A percentile compares a stretch with the other conserved stretches of the same genome.
phyloP scores from a whole-genome alignment of 2,888 invertebrate genomes.

The Cloeon dipterum region DNA sequence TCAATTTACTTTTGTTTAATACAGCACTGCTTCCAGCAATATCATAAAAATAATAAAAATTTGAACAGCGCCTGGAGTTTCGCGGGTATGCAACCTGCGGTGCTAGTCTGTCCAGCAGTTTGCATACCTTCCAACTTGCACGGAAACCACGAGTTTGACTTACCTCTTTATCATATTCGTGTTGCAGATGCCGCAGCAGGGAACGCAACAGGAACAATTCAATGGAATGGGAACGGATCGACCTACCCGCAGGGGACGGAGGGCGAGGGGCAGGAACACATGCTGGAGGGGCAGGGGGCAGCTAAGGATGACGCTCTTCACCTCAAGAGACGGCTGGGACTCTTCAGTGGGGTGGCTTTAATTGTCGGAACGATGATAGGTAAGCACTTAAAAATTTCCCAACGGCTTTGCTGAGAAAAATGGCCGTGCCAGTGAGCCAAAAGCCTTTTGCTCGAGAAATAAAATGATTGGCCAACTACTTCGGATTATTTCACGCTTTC shows the following conservation, averaged over 20 bases:
- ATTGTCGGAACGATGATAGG: conserved; percentile 98
- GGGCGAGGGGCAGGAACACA: conserved; percentile 21
- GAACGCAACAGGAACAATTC: conserved; percentile 1
- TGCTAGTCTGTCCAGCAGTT: no score
- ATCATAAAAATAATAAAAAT: no score
- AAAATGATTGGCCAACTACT: no score
- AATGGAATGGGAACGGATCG: conserved; percentile 6
- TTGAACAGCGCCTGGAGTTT: no score
- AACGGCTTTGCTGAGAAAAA: neutral
- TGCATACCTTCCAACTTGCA: no score
- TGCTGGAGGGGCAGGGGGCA: conserved; percentile 80
- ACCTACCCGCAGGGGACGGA: conserved; percentile 9
- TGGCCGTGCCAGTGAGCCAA: neutral
- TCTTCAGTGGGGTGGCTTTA: conserved; percentile 97
- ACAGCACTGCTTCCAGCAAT: no score
- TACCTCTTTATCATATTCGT: no score
- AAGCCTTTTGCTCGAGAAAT: conserved; percentile 9
- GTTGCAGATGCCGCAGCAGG: conserved; percentile 3
- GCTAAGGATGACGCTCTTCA: conserved; percentile 91
- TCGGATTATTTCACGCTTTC: no score
- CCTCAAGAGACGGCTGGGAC: conserved; percentile 98
- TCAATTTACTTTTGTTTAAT: no score
- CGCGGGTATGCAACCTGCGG: no score
- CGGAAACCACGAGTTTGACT: no score
- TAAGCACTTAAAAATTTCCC: conserved; percentile 19